Conservation (phyloP, 1,140 invertebrate species). For the Daktulosphaira vitifoliae region DNA sequence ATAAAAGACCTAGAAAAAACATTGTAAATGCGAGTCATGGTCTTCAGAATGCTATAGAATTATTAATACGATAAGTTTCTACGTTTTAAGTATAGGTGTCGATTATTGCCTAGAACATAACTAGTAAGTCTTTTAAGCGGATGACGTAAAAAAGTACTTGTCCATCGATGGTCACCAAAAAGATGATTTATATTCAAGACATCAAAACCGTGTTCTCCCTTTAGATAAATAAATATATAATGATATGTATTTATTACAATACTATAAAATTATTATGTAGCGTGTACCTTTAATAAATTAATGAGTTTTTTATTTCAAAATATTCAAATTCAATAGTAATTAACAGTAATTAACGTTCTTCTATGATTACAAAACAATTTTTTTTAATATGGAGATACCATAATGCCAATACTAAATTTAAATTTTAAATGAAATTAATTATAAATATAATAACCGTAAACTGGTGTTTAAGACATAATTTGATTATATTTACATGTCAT, state of each 20-base stretch:
- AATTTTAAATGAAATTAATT: no score
- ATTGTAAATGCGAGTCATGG: not conserved
- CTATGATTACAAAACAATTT: no score
- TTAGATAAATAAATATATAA: not conserved
- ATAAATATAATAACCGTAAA: no score
- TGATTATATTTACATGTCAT: no score
- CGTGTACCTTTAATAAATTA: no score
- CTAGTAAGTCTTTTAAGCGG: not conserved
- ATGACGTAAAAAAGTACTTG: conserved; percentile 28
- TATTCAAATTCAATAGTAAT: not conserved
- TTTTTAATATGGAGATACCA: no score
- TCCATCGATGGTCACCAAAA: no score
- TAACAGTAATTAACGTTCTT: not conserved
- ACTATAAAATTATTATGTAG: no score
- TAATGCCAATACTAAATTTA: no score
- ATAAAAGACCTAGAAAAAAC: no score
- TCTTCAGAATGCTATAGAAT: not conserved
- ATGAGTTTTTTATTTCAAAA: not conserved
- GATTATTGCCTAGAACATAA: not conserved
- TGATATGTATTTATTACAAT: conserved; percentile 5
- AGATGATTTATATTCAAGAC: conserved; percentile 14
- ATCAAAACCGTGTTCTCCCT: not conserved
- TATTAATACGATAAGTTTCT: conserved; percentile 27
- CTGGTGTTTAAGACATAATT: no score
- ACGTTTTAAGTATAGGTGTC: not conserved